Evolutionary conservation across 2,888 invertebrate genomes (phyloP).

Genomic region (Ferrisia virgata): DNA sequence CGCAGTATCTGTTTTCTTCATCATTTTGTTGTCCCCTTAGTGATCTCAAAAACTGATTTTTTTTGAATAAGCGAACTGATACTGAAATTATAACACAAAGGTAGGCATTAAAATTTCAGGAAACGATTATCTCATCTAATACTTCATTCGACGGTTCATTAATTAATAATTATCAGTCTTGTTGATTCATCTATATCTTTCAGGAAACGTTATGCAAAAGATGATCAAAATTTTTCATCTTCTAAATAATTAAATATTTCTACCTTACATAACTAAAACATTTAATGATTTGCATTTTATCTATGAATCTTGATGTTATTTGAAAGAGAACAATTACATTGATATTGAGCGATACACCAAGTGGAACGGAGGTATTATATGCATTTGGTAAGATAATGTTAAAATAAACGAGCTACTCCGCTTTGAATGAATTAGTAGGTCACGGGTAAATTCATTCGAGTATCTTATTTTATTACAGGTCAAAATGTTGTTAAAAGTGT

Average conservation of each 20-base stretch:
- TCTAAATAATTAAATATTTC: not conserved
- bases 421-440: slow-evolving; percentile 22
- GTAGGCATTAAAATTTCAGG: not conserved
- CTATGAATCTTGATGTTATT: not conserved
- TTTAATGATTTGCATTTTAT: slow-evolving; percentile 15
- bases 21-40: not conserved
- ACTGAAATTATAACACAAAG: not conserved
- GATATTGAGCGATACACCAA: not conserved
- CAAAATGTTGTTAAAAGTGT: not conserved
- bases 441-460: slow-evolving; percentile 26
- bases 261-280: not conserved
- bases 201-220: not conserved
- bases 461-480: slow-evolving; percentile 13
- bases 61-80: not conserved
- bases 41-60: not conserved
- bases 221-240: not conserved
- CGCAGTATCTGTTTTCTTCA: not conserved
- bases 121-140: not conserved
- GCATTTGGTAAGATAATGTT: not conserved
- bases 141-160: not conserved
- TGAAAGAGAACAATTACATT: not conserved
- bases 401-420: not conserved
- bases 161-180: not conserved
- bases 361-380: not conserved
- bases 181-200: not conserved